Conservation (phyloP, 2,888 invertebrate species). For the Mythimna lalbum region DNA sequence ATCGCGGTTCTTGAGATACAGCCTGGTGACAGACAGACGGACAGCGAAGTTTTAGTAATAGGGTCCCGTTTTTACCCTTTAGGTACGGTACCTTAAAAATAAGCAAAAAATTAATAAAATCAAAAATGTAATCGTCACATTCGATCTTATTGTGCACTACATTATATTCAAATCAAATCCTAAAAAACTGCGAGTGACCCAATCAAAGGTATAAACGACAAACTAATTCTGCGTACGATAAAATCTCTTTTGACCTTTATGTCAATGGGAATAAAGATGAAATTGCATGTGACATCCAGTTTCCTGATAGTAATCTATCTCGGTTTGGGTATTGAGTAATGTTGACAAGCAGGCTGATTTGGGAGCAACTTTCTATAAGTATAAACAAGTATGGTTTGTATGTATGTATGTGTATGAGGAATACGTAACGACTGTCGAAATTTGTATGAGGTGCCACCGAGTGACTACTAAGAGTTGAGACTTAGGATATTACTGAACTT, state of each 20-base stretch:
- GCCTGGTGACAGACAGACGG: too few species aligned
- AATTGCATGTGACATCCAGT: slow-evolving; percentile 50
- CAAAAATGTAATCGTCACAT: slow-evolving; percentile 52
- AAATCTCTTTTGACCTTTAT: slow-evolving; percentile 41
- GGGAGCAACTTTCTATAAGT: slow-evolving; percentile 88
- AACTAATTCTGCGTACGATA: slow-evolving; percentile 28
- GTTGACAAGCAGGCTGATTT: slow-evolving; percentile 83
- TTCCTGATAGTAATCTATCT: slow-evolving; percentile 59
- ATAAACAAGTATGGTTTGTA: slow-evolving; percentile 78
- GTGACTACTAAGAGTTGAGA: slow-evolving; percentile 50
- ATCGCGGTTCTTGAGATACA: too few species aligned
- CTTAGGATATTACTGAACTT: slow-evolving; percentile 22
- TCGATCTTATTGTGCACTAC: slow-evolving; percentile 64
- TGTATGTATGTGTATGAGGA: slow-evolving; percentile 68
- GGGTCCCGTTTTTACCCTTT: too few species aligned
- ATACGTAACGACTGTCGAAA: slow-evolving; percentile 79
- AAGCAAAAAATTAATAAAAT: background rate
- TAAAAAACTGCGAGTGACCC: slow-evolving; percentile 69
- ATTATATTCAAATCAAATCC: slow-evolving; percentile 74
- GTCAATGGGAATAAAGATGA: slow-evolving; percentile 45
- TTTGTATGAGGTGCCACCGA: slow-evolving; percentile 62
- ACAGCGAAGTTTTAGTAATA: too few species aligned
- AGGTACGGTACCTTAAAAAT: too few species aligned
- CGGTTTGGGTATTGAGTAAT: slow-evolving; percentile 78
- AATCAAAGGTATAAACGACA: slow-evolving; percentile 60